Evolutionary conservation across 2,113 vertebrate species (phyloP).

Genomic region (Bos indicus): DNA sequence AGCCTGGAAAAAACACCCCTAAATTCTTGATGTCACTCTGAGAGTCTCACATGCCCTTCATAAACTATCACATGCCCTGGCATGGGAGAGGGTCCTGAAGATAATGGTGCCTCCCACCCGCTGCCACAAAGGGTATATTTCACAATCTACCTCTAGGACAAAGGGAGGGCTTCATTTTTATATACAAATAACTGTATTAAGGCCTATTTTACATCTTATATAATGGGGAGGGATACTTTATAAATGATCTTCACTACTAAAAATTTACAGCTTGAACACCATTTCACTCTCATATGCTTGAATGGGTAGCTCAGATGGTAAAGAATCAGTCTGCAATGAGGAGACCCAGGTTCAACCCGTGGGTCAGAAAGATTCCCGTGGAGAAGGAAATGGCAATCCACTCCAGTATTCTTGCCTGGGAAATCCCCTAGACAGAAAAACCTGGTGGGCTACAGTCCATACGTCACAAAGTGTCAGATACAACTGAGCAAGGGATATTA

Average conservation of each 20-base stretch:
- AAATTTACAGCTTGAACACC: not conserved
- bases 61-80: fast-evolving
- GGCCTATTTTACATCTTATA: not conserved
- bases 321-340: not conserved
- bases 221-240: not conserved
- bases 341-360: not conserved
- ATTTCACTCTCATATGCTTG: not conserved
- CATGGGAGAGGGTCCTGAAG: fast-evolving
- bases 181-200: not conserved
- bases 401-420: not conserved
- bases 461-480: not conserved
- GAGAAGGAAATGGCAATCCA: not conserved
- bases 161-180: not conserved
- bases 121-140: not conserved
- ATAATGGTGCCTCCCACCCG: fast-evolving
- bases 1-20: not conserved
- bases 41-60: too few species aligned
- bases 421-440: not conserved
- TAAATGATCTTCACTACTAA: not conserved
- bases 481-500: not conserved
- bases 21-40: fast-evolving
- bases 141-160: too few species aligned
- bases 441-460: not conserved
- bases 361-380: fast-evolving
- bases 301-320: not conserved